Conservation (phyloP, 2,797 vertebrate genomes). For the Morelia viridis region DNA sequence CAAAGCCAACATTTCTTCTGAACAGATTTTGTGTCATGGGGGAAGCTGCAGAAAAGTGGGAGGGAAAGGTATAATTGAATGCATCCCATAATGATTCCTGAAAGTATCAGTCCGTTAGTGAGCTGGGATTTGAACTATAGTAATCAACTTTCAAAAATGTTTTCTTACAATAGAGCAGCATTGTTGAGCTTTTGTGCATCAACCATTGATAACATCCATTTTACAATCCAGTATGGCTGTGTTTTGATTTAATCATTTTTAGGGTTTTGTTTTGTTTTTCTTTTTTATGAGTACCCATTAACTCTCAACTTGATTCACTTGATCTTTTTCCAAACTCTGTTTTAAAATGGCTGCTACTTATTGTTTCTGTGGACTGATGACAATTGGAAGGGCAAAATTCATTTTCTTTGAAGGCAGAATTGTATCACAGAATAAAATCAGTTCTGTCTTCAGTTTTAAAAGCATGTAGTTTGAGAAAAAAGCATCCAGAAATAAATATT, state of each 20-base stretch:
- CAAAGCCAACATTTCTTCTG: background rate
- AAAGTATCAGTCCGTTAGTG: background rate
- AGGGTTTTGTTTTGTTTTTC: background rate
- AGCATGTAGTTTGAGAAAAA: background rate
- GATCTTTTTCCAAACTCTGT: background rate
- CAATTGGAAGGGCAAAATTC: background rate
- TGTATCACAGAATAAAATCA: background rate
- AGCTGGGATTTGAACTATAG: background rate
- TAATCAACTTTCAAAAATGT: background rate
- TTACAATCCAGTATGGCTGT: background rate
- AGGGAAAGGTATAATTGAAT: background rate
- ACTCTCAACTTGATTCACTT: background rate
- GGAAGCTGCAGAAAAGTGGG: background rate
- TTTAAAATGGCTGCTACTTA: background rate
- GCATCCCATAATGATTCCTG: background rate
- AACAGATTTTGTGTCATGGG: background rate
- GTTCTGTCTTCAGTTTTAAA: background rate
- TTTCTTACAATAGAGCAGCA: background rate
- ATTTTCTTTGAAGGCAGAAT: background rate
- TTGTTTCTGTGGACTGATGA: background rate
- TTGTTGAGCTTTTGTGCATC: background rate
- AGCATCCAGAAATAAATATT: background rate
- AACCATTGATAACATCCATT: background rate
- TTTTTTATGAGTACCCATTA: background rate
- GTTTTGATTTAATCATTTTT: background rate